Conservation (phyloP, 2,797 vertebrate species). For the Tympanoctomys barrerae region DNA sequence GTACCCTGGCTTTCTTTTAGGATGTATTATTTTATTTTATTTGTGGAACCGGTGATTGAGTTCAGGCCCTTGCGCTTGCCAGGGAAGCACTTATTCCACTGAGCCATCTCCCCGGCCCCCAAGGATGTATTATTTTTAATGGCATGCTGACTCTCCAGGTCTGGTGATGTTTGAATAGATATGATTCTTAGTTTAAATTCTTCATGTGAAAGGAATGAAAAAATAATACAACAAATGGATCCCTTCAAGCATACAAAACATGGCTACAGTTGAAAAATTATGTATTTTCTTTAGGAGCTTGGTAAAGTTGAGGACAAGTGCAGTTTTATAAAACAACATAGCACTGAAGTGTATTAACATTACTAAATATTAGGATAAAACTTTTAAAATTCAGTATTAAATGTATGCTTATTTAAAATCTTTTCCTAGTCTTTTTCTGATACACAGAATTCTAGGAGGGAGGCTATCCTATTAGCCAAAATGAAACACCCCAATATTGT, state of each 20-base stretch:
- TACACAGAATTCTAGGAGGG: conserved; percentile 89
- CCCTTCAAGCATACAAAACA: background rate
- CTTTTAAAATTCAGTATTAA: conserved; percentile 52
- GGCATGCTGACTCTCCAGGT: background rate
- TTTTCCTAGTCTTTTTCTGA: conserved; percentile 88
- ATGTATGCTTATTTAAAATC: conserved; percentile 39
- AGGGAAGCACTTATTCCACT: too few species aligned
- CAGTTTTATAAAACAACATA: background rate
- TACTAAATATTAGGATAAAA: background rate
- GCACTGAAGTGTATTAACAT: background rate
- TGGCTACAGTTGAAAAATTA: background rate
- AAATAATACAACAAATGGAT: background rate
- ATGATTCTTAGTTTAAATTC: background rate
- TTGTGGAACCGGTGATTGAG: too few species aligned
- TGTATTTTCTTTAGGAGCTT: background rate
- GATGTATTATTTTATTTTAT: background rate
- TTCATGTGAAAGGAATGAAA: background rate
- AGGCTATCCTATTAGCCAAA: conserved; percentile 94
- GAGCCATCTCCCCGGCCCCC: too few species aligned
- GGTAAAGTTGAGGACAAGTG: background rate
- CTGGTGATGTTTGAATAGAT: background rate
- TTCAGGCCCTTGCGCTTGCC: too few species aligned
- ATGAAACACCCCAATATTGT: conserved; percentile 97
- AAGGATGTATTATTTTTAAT: background rate
- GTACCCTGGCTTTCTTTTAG: background rate